phyloP scores from a whole-genome alignment of 2,113 vertebrate genomes.

The Python bivittatus region DNA sequence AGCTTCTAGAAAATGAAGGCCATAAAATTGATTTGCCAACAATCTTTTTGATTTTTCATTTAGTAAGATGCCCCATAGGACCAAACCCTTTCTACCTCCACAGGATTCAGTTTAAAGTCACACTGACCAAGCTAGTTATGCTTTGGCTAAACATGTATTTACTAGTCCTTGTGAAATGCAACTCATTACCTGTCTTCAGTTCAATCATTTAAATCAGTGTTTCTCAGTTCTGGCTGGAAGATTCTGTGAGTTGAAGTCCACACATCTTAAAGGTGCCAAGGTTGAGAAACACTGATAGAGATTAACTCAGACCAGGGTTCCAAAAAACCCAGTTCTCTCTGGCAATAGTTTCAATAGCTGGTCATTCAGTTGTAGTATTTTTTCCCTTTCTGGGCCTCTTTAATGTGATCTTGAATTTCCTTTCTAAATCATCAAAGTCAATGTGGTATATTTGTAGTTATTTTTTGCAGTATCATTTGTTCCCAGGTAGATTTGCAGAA shows the following conservation, averaged over 20 bases:
- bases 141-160: no score
- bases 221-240: not conserved
- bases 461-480: not conserved
- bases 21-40: not conserved
- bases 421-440: not conserved
- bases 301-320: not conserved
- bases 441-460: not conserved
- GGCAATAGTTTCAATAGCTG: not conserved
- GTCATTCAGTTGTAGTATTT: not conserved
- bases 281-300: not conserved
- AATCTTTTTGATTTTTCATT: not conserved
- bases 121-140: not conserved
- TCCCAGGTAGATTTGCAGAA: not conserved
- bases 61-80: not conserved
- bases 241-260: not conserved
- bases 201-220: no score
- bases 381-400: not conserved
- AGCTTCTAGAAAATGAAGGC: not conserved
- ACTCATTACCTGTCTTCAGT: no score
- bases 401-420: not conserved
- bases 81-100: no score
- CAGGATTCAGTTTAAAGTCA: not conserved
- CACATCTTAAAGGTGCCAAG: not conserved
- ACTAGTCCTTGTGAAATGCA: no score
- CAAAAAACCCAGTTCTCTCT: not conserved